These are phyloP conservation scores for Galbula dea DNA, from an alignment of 2,113 vertebrate species.

Conservation along the genomic window DNA sequence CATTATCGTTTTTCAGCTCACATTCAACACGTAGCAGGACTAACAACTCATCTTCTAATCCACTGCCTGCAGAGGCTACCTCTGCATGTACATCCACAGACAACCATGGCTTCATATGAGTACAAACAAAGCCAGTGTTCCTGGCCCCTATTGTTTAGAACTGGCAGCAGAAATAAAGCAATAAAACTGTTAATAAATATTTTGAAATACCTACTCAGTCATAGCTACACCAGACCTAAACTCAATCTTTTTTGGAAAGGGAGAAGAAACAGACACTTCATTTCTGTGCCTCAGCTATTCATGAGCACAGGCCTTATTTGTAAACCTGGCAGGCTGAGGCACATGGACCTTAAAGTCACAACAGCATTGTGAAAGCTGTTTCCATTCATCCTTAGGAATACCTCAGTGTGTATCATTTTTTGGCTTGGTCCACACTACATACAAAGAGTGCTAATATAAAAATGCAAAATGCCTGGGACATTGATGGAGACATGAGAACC, in stretches of 20 bases:
- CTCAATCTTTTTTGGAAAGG: constrained; percentile 18
- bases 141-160: constrained; percentile 22
- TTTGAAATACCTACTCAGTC: constrained; percentile 61
- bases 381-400: background rate
- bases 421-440: background rate
- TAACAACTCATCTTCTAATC: background rate
- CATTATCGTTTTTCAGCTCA: background rate
- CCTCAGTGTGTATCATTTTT: background rate
- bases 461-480: background rate
- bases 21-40: background rate
- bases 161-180: constrained; percentile 53
- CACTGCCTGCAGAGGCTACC: background rate
- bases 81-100: background rate
- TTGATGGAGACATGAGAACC: background rate
- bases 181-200: constrained; percentile 58
- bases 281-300: background rate
- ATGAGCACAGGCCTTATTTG: background rate
- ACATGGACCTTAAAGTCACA: background rate
- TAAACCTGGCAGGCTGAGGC: constrained; percentile 12
- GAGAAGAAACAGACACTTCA: constrained; percentile 40
- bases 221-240: constrained; percentile 32
- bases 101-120: background rate
- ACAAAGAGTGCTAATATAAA: background rate
- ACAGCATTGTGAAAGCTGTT: background rate
- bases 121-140: constrained; percentile 16